Conservation (phyloP, 2,797 vertebrate species). For the Rallus crepitans region DNA sequence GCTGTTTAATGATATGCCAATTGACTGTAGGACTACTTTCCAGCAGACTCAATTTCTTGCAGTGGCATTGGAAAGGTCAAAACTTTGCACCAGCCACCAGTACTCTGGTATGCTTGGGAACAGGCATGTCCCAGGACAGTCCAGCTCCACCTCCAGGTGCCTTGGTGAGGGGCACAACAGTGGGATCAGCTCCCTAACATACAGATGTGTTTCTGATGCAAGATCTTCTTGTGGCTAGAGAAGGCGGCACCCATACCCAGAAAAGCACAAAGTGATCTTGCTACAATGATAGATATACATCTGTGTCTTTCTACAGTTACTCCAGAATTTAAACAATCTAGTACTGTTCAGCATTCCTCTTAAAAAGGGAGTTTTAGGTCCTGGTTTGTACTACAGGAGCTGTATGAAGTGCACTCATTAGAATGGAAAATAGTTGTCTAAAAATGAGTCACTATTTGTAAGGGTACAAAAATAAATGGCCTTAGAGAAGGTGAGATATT, state of each 20-base stretch:
- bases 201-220: not conserved
- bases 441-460: slow-evolving; percentile 25
- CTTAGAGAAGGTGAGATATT: slow-evolving; percentile 32
- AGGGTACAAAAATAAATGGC: slow-evolving; percentile 58
- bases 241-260: not conserved
- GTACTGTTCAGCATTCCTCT: slow-evolving; percentile 21
- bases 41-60: not conserved
- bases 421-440: slow-evolving; percentile 30
- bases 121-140: not conserved
- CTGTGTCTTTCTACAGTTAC: not conserved
- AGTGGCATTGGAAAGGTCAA: not conserved
- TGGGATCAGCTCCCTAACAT: not conserved
- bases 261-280: not conserved
- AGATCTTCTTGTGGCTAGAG: not conserved
- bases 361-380: not conserved
- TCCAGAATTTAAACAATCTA: not conserved
- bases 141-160: not conserved
- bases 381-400: not conserved
- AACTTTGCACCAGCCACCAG: not conserved
- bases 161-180: rapidly evolving
- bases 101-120: not conserved
- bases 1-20: not conserved
- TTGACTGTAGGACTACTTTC: not conserved
- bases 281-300: not conserved
- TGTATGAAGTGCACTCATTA: slow-evolving; percentile 43